Evolutionary conservation across 2,888 invertebrate species (phyloP), one percentile per base, ranked within the genome.

Genomic region (Caenorhabditis sp.): DNA sequence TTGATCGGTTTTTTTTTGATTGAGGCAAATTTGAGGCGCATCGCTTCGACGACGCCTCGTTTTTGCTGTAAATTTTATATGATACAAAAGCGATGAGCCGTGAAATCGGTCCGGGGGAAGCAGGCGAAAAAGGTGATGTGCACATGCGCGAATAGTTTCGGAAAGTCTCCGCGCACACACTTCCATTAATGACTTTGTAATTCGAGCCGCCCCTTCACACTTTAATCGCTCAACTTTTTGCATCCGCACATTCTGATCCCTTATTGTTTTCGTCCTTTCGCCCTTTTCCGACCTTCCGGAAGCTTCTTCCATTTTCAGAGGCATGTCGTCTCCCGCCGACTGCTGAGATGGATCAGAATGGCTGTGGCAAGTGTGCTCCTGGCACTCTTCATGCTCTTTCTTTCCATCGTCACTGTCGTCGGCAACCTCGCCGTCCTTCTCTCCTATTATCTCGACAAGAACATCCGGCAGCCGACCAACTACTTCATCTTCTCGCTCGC

Each of bases 401-500:
- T 89, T 32, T 85, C 86, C 13, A 78, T 88, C 46, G 61, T 88
- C 56, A 89, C 89, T 8, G 79, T 89, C 20, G 78, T 86, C 78
- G 99, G 99, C 62, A 99, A 99, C 90, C 94, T 97, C 62, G 92
- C 99, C 79, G 89, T 89, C 4, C 63, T 89, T 17, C 77, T 89
- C 24, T 87, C 87, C 6, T 89, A 87, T 77, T 88, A 88, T 71
- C 73, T 89, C 35, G 89, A 89, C 82, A 89, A 89, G 78, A 86
- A 86, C 78, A 92, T 92, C 80, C 91, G 99, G 65, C 97, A 98
- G 89, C 98, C 99, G 27, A 96, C 96, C 90, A 99, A 99, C 91
- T 99, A 98, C 91, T 99, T 98, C 92, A 97, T 99, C 82, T 97
- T 97, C 8, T 98, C 98, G 0, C 92, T 99, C 79, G 99, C 99